phyloP scores from a whole-genome alignment of 2,797 vertebrate species.

The Spizella passerina region DNA sequence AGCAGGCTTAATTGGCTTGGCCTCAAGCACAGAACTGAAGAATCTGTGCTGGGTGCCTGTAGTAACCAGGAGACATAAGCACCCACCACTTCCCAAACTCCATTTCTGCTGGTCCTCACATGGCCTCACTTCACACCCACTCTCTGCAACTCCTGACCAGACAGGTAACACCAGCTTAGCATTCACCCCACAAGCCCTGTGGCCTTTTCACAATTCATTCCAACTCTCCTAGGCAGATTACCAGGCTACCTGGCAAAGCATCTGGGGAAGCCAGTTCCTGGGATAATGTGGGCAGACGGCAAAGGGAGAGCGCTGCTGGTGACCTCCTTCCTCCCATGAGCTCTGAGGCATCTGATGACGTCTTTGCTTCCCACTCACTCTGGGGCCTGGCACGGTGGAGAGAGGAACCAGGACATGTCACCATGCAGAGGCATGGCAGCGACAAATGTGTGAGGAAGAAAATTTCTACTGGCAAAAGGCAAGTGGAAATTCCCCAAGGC shows the following conservation, averaged over 20 bases:
- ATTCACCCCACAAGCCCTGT: not conserved
- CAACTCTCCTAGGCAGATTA: not conserved
- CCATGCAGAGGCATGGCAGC: not conserved
- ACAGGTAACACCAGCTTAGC: not conserved
- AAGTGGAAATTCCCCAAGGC: not conserved
- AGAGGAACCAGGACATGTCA: not conserved
- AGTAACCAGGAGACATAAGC: not conserved
- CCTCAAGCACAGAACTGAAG: not conserved
- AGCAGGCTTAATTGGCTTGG: not conserved
- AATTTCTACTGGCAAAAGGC: not conserved
- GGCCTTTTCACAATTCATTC: not conserved
- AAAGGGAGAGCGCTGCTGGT: not conserved
- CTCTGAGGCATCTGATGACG: fast-evolving
- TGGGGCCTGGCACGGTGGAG: fast-evolving
- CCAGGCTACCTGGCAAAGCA: not conserved
- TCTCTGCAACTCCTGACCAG: not conserved
- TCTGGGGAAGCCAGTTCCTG: not conserved
- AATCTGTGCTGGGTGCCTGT: not conserved
- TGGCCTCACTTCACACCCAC: not conserved
- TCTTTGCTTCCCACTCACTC: not conserved
- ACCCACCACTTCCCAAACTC: not conserved
- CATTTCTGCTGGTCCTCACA: not conserved
- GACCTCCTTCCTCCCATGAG: not conserved
- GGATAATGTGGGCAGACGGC: not conserved
- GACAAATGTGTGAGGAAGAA: fast-evolving